Base-by-base conservation (phyloP, 2,888 invertebrate genomes). In the Catocala sponsa region DNA sequence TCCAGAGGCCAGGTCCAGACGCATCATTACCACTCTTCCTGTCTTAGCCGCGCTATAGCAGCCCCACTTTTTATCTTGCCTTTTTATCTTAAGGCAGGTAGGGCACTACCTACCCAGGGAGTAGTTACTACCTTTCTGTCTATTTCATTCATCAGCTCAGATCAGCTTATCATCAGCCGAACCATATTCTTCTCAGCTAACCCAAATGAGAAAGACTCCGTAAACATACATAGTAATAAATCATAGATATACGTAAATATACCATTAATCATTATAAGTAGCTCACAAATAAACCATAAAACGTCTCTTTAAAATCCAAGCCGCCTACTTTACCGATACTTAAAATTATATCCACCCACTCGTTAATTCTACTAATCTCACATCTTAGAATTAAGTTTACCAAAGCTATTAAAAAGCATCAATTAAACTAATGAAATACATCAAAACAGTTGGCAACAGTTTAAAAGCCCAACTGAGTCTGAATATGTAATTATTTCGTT, bases 341-440 rank as follows among this genome's bases (percentile, higher is more conserved):
- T 68, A 49, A 49, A 44, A 43, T 58, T 55, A 59, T 55, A 51
- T 51, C 6, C 50, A 25, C 65, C 68, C 63, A 61, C 67, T 49
- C 42, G 25, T 32, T 49, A 47, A 57, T 32, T 25, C 38, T 41
- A 25, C 49, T 35, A 55, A 53, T 61, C 41, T 50, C 38, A 33
- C 43, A 61, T 61, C 52, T 68, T 43, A 15, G 15, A 59, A 47
- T 35, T 57, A 33, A 55, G 58, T 63, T 66, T 25, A 57, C 62
- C 12, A 55, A 70, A 63, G 67, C 63, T 47, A 25, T 25, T 56
- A 62, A 63, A 60, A 71, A 62, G 55, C 66, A 64, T 48, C 58
- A 65, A 74, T 65, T 65, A 68, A 63, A 65, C 52, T 60, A 69
- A 69, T 67, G 58, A 77, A 71, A 68, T 59, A 76, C 69, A 70